phyloP scores from a whole-genome alignment of 1,140 invertebrate genomes.

The Aplysia californica region DNA sequence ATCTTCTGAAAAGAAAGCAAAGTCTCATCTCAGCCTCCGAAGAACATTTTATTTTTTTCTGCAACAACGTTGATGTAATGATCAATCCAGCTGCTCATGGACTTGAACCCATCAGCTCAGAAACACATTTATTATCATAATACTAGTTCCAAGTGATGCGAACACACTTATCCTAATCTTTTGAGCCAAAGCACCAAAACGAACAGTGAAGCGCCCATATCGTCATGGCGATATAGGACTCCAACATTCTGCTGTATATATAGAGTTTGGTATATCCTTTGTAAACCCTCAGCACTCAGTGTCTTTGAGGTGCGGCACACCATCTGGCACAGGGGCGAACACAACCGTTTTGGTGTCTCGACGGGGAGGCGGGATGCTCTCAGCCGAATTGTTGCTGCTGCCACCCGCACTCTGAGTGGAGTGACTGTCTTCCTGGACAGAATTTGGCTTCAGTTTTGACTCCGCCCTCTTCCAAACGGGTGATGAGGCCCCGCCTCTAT shows the following conservation, averaged over 20 bases:
- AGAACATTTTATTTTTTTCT: too few relatives aligned
- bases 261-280: too few relatives aligned
- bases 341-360: conserved; percentile 48
- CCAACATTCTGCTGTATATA: too few relatives aligned
- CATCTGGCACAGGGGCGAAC: conserved; percentile 33
- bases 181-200: too few relatives aligned
- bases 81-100: too few relatives aligned
- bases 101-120: too few relatives aligned
- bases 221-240: too few relatives aligned
- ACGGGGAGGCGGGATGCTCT: conserved; percentile 32
- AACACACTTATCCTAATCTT: not conserved
- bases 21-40: too few relatives aligned
- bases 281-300: conserved; percentile 53
- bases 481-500: conserved; percentile 70
- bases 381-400: conserved; percentile 29
- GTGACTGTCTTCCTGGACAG: conserved; percentile 11
- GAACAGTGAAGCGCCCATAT: too few relatives aligned
- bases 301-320: conserved; percentile 39
- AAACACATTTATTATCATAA: not conserved
- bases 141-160: not conserved
- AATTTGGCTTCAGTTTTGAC: conserved; percentile 31
- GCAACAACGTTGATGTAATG: too few relatives aligned
- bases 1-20: too few relatives aligned
- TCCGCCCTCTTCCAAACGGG: conserved; percentile 86
- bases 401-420: conserved; percentile 18